phyloP scores from a whole-genome alignment of 2,797 vertebrate species.

The Choloepus didactylus region DNA sequence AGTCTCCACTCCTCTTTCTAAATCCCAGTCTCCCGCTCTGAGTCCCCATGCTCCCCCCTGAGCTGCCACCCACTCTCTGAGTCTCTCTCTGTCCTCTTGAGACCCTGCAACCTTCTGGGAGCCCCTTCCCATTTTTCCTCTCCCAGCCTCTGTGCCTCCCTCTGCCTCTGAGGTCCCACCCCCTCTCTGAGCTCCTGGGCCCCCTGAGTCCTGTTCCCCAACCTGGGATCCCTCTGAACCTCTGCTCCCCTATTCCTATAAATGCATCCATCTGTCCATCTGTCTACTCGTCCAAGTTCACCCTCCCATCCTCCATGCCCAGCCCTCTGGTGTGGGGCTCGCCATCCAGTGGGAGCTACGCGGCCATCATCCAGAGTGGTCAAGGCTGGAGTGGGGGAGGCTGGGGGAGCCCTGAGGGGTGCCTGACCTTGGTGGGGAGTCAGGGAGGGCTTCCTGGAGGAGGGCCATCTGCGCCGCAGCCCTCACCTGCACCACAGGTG shows the following conservation, averaged over 20 bases:
- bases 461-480: neutral
- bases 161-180: too few relatives aligned
- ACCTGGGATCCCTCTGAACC: neutral
- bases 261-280: neutral
- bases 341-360: neutral
- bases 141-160: neutral
- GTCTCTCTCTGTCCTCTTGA: neutral
- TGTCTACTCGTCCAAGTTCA: neutral
- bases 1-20: neutral
- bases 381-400: neutral
- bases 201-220: neutral
- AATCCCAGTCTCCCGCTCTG: neutral
- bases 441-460: neutral
- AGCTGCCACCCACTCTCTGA: neutral
- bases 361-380: neutral
- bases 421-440: neutral
- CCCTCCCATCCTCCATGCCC: neutral
- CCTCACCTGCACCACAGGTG: too few relatives aligned
- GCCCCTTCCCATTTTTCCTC: neutral
- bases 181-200: neutral
- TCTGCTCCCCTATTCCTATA: neutral
- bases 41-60: neutral
- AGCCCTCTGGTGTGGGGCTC: too few relatives aligned
- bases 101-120: neutral
- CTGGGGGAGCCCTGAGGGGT: neutral